Percentiles rank a stretch among this genome's conserved stretches.
phyloP scores from a whole-genome alignment of 2,113 vertebrate genomes.

The human (Homo sapiens) region DNA sequence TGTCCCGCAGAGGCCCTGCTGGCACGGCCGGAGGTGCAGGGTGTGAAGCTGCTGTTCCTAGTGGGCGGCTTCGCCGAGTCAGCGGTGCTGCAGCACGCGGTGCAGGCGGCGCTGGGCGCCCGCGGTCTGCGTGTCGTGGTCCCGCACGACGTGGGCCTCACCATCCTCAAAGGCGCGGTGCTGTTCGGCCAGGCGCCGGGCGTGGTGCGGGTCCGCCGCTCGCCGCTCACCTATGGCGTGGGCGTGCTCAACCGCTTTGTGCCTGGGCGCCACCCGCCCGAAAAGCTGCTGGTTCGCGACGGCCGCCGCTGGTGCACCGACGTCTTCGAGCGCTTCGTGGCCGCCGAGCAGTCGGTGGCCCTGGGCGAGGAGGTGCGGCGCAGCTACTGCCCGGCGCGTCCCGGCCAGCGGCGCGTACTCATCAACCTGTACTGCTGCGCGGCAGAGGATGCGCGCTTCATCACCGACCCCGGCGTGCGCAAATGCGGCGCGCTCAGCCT shows the following conservation, averaged over 20 bases:
- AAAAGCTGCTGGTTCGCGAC: constrained; percentile 95
- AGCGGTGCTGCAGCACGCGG: constrained; percentile 91
- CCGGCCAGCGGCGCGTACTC: constrained; percentile 93
- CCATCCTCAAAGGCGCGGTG: constrained; percentile 96
- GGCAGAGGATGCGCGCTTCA: constrained; percentile 91
- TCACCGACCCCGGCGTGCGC: constrained; percentile 93
- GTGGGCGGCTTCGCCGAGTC: constrained; percentile 97
- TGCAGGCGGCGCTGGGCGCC: constrained; percentile 88
- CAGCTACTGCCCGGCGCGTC: constrained; percentile 94
- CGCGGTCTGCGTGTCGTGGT: constrained; percentile 91
- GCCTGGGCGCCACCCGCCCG: constrained; percentile 91
- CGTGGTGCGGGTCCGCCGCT: constrained; percentile 94
- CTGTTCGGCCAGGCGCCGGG: constrained; percentile 96
- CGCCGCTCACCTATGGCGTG: constrained; percentile 94
- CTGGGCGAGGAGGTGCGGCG: constrained; percentile 93
- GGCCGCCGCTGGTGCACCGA: constrained; percentile 97
- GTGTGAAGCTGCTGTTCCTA: constrained; percentile 95
- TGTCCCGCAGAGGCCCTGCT: constrained; percentile 87
- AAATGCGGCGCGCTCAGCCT: constrained; percentile 95
- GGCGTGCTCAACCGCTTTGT: constrained; percentile 96
- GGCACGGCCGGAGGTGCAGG: constrained; percentile 89
- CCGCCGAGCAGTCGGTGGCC: constrained; percentile 94
- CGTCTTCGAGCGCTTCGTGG: constrained; percentile 95
- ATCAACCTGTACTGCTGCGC: constrained; percentile 96
- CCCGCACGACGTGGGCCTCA: constrained; percentile 95